Conservation (phyloP, 2,888 invertebrate genomes). For the Eupithecia abbreviata region DNA sequence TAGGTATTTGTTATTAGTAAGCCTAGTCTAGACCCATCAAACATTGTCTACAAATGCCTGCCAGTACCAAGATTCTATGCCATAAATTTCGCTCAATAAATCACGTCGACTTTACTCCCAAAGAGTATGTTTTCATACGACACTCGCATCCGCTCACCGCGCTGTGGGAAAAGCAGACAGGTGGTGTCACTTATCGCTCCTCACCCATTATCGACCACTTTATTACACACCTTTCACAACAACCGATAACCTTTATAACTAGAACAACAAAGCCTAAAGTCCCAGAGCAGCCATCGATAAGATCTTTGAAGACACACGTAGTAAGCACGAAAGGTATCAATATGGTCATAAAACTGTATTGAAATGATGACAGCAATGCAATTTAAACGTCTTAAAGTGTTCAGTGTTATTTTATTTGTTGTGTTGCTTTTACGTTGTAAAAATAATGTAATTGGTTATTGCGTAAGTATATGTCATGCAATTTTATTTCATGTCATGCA, state of each 20-base stretch:
- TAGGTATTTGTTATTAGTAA: too few relatives aligned
- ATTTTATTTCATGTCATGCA: background rate
- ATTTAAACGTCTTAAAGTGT: constrained; percentile 4
- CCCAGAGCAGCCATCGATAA: constrained; percentile 35
- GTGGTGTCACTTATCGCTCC: constrained; percentile 74
- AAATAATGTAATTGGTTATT: background rate
- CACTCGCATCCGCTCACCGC: constrained; percentile 70
- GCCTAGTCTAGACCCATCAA: too few relatives aligned
- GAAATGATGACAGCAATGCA: constrained; percentile 49
- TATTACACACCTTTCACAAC: constrained; percentile 46
- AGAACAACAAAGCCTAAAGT: constrained; percentile 12
- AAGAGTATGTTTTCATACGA: constrained; percentile 68
- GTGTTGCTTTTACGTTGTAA: background rate
- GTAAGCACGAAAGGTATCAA: constrained; percentile 68
- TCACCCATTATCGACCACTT: constrained; percentile 55
- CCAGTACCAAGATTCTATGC: background rate
- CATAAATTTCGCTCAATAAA: background rate
- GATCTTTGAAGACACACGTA: constrained; percentile 22
- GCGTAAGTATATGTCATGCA: background rate
- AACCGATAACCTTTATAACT: constrained; percentile 18
- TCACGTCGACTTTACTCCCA: constrained; percentile 1
- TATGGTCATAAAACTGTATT: constrained; percentile 66
- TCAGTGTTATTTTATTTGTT: constrained; percentile 9
- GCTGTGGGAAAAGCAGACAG: constrained; percentile 81
- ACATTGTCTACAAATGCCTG: background rate